Conservation (phyloP, 2,888 invertebrate species). For the Adineta ricciae region DNA sequence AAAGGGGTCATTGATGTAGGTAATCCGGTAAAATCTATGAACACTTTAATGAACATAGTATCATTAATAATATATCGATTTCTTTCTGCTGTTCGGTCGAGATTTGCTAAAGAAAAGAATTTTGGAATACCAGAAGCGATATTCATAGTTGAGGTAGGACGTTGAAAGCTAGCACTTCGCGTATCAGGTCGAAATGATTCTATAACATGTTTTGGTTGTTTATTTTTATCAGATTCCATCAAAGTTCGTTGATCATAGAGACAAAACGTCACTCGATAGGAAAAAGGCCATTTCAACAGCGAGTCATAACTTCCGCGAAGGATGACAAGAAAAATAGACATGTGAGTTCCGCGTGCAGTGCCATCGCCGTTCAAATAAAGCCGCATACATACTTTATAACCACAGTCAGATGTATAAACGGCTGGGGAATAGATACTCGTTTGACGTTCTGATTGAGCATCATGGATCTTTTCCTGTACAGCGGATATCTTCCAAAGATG, state of each 20-base stretch:
- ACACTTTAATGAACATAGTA: not conserved
- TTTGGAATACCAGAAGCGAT: slow-evolving; percentile 48
- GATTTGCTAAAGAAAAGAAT: slow-evolving; percentile 39
- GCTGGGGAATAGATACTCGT: slow-evolving; percentile 43
- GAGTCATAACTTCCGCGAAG: slow-evolving; percentile 44
- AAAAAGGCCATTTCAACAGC: slow-evolving; percentile 44
- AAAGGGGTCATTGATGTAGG: not conserved
- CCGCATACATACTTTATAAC: slow-evolving; percentile 45
- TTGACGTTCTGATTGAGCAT: slow-evolving; percentile 40
- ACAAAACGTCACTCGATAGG: not conserved
- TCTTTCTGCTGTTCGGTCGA: not conserved
- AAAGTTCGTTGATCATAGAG: not conserved
- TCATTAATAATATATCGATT: not conserved
- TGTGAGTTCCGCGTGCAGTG: slow-evolving; percentile 43
- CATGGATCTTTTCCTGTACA: slow-evolving; percentile 40
- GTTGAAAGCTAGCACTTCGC: slow-evolving; percentile 43
- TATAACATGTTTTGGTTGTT: slow-evolving; percentile 37
- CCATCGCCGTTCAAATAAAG: slow-evolving; percentile 47
- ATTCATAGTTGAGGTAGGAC: slow-evolving; percentile 47
- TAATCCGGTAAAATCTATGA: not conserved
- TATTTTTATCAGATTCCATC: not conserved
- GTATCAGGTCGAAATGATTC: slow-evolving; percentile 48
- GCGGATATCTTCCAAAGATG: slow-evolving; percentile 45
- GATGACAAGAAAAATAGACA: slow-evolving; percentile 47
- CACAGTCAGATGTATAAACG: slow-evolving; percentile 43